Evolutionary conservation across 2,113 vertebrate species (phyloP).

Genomic region (Erpornis zantholeuca): DNA sequence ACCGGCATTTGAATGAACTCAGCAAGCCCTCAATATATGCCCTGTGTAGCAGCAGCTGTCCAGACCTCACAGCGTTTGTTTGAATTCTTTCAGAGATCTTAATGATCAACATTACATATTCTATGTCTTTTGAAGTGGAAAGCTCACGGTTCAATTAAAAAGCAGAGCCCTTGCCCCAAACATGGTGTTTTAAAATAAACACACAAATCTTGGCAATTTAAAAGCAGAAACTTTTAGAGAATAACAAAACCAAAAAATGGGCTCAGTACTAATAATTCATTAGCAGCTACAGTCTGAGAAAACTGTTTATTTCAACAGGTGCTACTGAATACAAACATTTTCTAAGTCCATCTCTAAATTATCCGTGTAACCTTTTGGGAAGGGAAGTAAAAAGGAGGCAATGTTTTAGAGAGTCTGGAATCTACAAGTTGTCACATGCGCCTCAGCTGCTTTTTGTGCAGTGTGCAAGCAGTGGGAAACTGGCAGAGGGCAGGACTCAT

Average conservation of each 20-base stretch:
- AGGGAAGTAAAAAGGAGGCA: not conserved
- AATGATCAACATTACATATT: too few relatives aligned
- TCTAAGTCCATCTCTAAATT: not conserved
- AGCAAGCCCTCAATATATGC: not conserved
- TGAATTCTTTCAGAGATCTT: constrained; percentile 6
- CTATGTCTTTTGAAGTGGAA: not conserved
- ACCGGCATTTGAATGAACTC: not conserved
- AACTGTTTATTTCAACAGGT: constrained; percentile 27
- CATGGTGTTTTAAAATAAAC: not conserved
- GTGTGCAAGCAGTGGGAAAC: not conserved
- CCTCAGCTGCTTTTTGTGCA: not conserved
- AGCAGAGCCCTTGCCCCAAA: not conserved
- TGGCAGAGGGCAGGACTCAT: not conserved
- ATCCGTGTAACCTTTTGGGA: not conserved
- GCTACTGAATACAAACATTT: not conserved
- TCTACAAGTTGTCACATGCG: not conserved
- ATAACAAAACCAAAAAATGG: not conserved
- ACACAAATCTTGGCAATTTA: not conserved
- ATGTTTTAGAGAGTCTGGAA: not conserved
- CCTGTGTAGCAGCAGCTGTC: not conserved
- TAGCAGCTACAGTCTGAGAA: not conserved
- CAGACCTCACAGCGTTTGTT: constrained; percentile 44
- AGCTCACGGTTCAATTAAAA: constrained; percentile 15
- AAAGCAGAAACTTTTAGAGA: not conserved
- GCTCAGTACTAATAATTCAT: not conserved